Evolutionary conservation across 1,140 invertebrate genomes (phyloP), one percentile per base, ranked within the genome.

Genomic region (Cyclina sinensis): DNA sequence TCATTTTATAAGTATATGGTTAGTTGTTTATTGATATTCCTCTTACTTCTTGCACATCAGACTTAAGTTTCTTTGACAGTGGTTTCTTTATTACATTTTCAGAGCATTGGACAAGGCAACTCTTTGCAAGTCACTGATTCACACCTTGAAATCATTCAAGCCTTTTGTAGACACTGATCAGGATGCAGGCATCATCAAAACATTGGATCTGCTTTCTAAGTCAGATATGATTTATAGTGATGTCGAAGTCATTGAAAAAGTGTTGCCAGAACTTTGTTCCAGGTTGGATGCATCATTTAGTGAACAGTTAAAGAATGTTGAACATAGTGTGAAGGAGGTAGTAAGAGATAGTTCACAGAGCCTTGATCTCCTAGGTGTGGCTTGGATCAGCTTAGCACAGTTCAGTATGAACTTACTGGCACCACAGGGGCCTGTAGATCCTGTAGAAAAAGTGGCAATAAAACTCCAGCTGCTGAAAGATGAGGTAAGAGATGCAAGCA

Each of bases 341-440:
- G 32, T 48, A 16, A 21, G 12, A 24, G 37, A 21, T 89, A 3
- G 12, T 35, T 30, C 39, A 65, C 12, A 16, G 88, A 32, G 39
- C 32, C 9, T 65, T 57, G 24, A 43, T 30, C 51, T 65, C 30
- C 21, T 92, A 46, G 94, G 94, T 24, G 43, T 73, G 70, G 88
- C 80, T 0, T 91, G 93, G 91, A 91, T 92, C 21, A 83, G 90
- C 68, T 76, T 94, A 16, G 94, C 94, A 48, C 76, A 93, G 54
- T 65, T 93, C 14, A 89, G 91, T 35, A 86, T 88, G 27, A 73
- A 89, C 37, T 78, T 95, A 27, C 68, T 94, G 62, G 90, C 90
- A 27, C 95, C 95, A 21, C 78, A 88, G 43, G 92, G 93, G 12
- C 91, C 93, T 68, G 93, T 95, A 12, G 95, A 96, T 89, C 95